A percentile compares a stretch with the other conserved stretches of the same genome.
phyloP scores from a whole-genome alignment of 2,113 vertebrate genomes.

The Mus spicilegus region DNA sequence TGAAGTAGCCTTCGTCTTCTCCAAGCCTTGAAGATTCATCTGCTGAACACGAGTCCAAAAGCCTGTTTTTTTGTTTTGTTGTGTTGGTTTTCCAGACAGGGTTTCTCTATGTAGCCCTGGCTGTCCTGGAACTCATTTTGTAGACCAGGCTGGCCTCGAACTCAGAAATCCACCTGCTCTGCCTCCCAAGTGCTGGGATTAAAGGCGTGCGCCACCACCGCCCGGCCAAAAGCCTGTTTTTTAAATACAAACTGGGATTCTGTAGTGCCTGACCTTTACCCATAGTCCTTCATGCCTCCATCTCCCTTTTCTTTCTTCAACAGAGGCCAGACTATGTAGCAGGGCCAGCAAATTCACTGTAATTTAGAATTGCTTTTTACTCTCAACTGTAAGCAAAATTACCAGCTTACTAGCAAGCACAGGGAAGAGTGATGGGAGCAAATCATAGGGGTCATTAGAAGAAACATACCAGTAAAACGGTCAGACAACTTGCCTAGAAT shows the following conservation, averaged over 20 bases:
- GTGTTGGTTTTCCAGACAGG: no score
- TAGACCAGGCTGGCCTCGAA: no score
- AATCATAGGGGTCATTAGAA: conserved; percentile 45
- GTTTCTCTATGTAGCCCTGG: no score
- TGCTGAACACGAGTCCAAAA: conserved; percentile 54
- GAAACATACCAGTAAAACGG: conserved; percentile 56
- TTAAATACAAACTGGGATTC: conserved; percentile 67
- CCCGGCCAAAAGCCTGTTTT: conserved; percentile 38
- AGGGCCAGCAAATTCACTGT: conserved; percentile 56
- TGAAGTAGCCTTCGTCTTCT: conserved; percentile 83
- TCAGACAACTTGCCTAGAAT: conserved; percentile 60
- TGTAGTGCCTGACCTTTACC: conserved; percentile 70
- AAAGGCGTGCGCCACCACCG: no score
- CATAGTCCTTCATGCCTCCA: conserved; percentile 41
- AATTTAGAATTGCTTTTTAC: conserved; percentile 67
- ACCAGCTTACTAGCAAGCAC: conserved; percentile 56
- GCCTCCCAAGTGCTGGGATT: no score
- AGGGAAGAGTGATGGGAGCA: conserved; percentile 47
- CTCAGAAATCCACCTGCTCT: no score
- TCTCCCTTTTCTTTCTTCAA: conserved; percentile 3
- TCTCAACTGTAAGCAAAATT: conserved; percentile 65
- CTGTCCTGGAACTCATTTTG: no score
- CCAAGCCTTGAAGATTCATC: conserved; percentile 72
- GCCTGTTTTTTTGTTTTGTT: conserved; percentile 50
- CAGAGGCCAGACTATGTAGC: conserved; percentile 41